Conservation (phyloP, 2,797 vertebrate species). For the Apogon talboti region DNA sequence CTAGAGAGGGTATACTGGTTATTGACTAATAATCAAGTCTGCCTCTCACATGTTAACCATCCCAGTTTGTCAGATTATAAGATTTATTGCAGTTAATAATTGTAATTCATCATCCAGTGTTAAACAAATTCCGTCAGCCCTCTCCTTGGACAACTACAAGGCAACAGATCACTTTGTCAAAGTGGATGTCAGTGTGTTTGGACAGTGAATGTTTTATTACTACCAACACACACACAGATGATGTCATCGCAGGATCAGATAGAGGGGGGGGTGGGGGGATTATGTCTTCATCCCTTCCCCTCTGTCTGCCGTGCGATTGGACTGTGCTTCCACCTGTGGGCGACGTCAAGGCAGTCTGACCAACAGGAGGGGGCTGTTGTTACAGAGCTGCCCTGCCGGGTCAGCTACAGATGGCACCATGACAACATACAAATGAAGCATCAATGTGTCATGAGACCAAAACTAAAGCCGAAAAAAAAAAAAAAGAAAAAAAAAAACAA, state of each 20-base stretch:
- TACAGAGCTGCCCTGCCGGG: conserved; percentile 24
- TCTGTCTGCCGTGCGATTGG: conserved; percentile 57
- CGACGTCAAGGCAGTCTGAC: conserved; percentile 38
- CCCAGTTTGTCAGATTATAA: too few species aligned
- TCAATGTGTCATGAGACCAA: neutral
- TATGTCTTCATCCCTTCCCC: conserved; percentile 41
- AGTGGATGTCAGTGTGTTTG: conserved; percentile 10
- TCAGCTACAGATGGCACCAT: conserved; percentile 1
- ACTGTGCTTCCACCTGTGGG: conserved; percentile 13
- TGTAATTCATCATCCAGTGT: neutral
- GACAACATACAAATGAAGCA: conserved; percentile 23
- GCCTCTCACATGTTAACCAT: too few species aligned
- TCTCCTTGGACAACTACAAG: neutral
- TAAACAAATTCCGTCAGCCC: neutral
- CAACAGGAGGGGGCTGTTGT: conserved; percentile 35
- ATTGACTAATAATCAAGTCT: too few species aligned
- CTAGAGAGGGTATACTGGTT: too few species aligned
- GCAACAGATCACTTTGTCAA: neutral
- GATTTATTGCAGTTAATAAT: neutral
- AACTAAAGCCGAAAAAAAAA: neutral
- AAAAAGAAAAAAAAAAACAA: neutral
- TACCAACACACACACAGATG: conserved; percentile 36
- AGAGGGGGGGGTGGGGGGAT: conserved; percentile 8
- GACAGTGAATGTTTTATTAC: conserved; percentile 10
- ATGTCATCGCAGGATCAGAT: conserved; percentile 51